phyloP scores from a whole-genome alignment of 2,113 vertebrate species.

The Propithecus coquereli region DNA sequence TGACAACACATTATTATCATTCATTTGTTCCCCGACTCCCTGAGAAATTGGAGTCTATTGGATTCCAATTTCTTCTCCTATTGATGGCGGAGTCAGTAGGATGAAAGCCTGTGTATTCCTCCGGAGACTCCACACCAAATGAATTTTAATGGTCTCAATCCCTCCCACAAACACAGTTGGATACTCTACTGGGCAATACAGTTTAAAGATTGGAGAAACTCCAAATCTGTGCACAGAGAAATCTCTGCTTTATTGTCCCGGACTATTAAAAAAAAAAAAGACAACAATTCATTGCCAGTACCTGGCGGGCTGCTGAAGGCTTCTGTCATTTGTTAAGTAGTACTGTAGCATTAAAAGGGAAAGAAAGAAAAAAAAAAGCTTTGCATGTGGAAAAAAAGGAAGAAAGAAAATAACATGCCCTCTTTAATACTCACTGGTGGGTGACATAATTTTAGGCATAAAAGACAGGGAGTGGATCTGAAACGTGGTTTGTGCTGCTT shows the following conservation, averaged over 20 bases:
- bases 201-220: conserved; percentile 55
- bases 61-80: neutral
- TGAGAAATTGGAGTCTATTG: neutral
- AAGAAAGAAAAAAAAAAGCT: neutral
- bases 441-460: neutral
- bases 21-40: neutral
- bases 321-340: conserved; percentile 37
- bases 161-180: conserved; percentile 28
- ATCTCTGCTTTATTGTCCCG: conserved; percentile 34
- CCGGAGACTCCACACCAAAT: neutral
- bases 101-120: neutral
- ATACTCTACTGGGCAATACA: conserved; percentile 39
- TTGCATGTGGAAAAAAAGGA: neutral
- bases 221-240: conserved; percentile 42
- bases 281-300: neutral
- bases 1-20: neutral
- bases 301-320: neutral
- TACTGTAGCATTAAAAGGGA: conserved; percentile 8
- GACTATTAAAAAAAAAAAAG: neutral
- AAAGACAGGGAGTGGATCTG: neutral
- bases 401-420: neutral
- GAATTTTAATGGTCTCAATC: conserved; percentile 38
- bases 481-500: neutral
- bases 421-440: neutral
- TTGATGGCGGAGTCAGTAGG: neutral